Conservation (phyloP, 2,888 invertebrate species). For the Matsumyia berberina region DNA sequence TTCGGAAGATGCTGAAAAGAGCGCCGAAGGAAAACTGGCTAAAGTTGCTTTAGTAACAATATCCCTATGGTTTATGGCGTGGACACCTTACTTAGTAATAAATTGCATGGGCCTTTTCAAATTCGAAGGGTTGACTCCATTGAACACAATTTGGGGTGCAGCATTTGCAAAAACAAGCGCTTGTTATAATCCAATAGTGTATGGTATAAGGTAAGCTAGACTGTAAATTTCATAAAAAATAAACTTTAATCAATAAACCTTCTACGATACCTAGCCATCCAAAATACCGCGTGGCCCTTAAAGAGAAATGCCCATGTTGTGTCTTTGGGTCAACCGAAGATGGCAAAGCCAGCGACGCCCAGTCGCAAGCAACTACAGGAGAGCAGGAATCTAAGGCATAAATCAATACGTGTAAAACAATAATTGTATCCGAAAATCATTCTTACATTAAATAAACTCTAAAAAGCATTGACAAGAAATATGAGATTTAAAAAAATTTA, state of each 20-base stretch:
- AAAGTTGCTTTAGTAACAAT: conserved; percentile 96
- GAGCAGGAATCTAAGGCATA: conserved; percentile 83
- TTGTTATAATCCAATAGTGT: conserved; percentile 95
- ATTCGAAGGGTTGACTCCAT: conserved; percentile 89
- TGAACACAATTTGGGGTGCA: conserved; percentile 95
- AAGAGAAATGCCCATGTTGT: conserved; percentile 87
- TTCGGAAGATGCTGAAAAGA: conserved; percentile 90
- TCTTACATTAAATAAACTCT: conserved; percentile 53
- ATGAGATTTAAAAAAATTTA: neutral
- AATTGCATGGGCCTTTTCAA: conserved; percentile 93
- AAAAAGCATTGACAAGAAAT: conserved; percentile 44
- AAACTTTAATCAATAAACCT: neutral
- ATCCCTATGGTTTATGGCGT: conserved; percentile 95
- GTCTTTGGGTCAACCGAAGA: conserved; percentile 83
- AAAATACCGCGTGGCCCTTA: conserved; percentile 87
- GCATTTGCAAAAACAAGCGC: conserved; percentile 96
- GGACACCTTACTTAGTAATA: conserved; percentile 95
- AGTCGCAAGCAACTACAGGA: conserved; percentile 82
- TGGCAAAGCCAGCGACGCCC: conserved; percentile 81
- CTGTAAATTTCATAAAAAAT: neutral
- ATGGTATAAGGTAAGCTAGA: conserved; percentile 90
- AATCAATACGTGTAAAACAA: too few relatives aligned
- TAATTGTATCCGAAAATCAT: conserved; percentile 46
- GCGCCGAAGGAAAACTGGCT: conserved; percentile 94
- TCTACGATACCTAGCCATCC: conserved; percentile 85